phyloP scores from a whole-genome alignment of 2,888 invertebrate species.

The Euplexia lucipara region DNA sequence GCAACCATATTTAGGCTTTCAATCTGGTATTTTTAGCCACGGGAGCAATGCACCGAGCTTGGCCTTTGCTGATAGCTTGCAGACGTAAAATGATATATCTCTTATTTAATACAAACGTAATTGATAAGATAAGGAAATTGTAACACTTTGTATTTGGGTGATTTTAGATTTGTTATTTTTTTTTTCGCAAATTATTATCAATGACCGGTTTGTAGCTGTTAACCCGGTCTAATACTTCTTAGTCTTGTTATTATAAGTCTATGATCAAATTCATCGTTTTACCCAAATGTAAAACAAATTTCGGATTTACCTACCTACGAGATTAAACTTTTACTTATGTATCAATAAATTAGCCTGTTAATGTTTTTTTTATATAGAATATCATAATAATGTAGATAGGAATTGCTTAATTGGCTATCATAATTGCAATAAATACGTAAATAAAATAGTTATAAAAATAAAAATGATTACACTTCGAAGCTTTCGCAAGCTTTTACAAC shows the following conservation, averaged over 20 bases:
- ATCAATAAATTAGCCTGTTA: too few relatives aligned
- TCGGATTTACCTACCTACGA: background rate
- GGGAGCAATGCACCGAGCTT: conserved; percentile 71
- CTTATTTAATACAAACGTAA: conserved; percentile 59
- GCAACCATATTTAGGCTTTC: conserved; percentile 66
- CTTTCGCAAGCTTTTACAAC: conserved; percentile 4
- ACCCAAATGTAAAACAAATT: background rate
- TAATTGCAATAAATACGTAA: too few relatives aligned
- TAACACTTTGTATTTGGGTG: conserved; percentile 50
- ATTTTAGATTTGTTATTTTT: conserved; percentile 25
- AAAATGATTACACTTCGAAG: background rate
- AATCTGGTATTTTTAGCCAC: conserved; percentile 70
- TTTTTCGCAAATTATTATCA: conserved; percentile 35
- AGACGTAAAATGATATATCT: conserved; percentile 49
- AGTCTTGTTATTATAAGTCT: conserved; percentile 23
- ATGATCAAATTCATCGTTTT: conserved; percentile 4
- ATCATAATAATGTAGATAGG: too few relatives aligned
- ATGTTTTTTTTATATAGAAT: too few relatives aligned
- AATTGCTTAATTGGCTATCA: too few relatives aligned
- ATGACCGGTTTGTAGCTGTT: conserved; percentile 44
- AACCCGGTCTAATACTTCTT: conserved; percentile 32
- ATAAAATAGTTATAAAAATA: too few relatives aligned
- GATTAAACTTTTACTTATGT: too few relatives aligned
- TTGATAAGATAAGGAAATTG: conserved; percentile 56
- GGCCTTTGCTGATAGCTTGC: conserved; percentile 62